Evolutionary conservation across 2,888 invertebrate species (phyloP).

Genomic region (Mythimna vitellina): DNA sequence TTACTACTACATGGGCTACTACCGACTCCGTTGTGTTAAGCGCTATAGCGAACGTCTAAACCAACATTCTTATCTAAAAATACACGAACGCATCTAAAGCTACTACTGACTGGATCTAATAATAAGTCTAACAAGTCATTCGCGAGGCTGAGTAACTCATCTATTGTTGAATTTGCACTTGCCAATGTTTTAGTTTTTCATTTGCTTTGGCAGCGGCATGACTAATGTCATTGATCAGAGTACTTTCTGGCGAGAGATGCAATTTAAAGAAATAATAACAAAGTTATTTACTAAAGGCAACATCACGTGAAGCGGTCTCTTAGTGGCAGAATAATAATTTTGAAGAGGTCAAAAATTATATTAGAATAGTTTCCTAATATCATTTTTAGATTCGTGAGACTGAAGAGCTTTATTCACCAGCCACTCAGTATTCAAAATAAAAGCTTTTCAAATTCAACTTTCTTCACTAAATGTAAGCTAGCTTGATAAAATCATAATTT

Average conservation of each 20-base stretch:
- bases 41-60: conserved; percentile 63
- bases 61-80: conserved; percentile 68
- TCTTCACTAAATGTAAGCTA: neutral
- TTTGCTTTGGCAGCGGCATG: conserved; percentile 57
- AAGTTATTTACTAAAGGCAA: neutral
- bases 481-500: neutral
- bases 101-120: conserved; percentile 66
- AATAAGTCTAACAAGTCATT: conserved; percentile 70
- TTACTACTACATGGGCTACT: conserved; percentile 50
- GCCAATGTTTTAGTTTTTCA: conserved; percentile 64
- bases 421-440: neutral
- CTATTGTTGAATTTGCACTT: conserved; percentile 70
- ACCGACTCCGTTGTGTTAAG: conserved; percentile 50
- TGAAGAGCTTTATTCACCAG: neutral
- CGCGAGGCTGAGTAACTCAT: conserved; percentile 68
- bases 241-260: conserved; percentile 46
- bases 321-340: neutral
- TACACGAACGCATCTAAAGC: conserved; percentile 69
- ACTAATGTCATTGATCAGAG: conserved; percentile 64
- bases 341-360: neutral
- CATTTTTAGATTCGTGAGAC: neutral
- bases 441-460: neutral
- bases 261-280: conserved; percentile 15
- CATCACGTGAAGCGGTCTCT: neutral
- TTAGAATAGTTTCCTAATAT: neutral